Base-by-base conservation (phyloP, 2,113 vertebrate species). In the Conger conger region DNA sequence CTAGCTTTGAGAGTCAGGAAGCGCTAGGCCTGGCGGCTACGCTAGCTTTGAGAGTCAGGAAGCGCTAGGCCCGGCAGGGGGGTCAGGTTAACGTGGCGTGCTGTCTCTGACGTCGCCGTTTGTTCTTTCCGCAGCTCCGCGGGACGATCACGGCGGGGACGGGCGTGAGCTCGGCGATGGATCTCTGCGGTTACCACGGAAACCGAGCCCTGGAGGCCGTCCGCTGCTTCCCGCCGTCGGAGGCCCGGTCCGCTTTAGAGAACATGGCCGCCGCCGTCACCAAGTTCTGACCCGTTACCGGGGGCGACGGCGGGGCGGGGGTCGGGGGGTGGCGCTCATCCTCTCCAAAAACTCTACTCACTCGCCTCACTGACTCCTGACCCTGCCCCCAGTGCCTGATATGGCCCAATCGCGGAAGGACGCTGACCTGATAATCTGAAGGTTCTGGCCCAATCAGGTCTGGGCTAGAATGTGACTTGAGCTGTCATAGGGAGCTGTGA, bases 111-210 rank as follows among this genome's bases (percentile, higher is more conserved):
- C 68, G 90, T 89, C 86, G 94, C 88, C 85, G 86, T 87, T 83
- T 94, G 86, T 96, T 88, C 94, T 94, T 93, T 93, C 86, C 86
- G 90, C 97, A 99, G 98, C 96, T 99, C 92, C 93, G 92, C 93
- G 94, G 95, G 90, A 92, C 94, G 30, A 97, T 99, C 93, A 96
- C 95, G 93, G 96, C 94, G 35, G 98, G 96, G 92, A 96, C 96
- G 95, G 98, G 97, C 95, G 96, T 99, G 92, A 97, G 95, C 94
- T 96, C 96, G 84, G 96, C 97, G 87, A 94, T 97, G 92, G 97
- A 99, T 95, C 96, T 99, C 90, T 99, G 98, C 93, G 90, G 95
- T 97, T 95, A 95, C 97, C 97, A 99, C 93, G 95, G 98, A 93
- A 97, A 96, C 95, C 96, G 94, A 90, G 98, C 98, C 0, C 94